Evolutionary conservation across 2,888 invertebrate genomes (phyloP).

Genomic region (Anticlea derivata): DNA sequence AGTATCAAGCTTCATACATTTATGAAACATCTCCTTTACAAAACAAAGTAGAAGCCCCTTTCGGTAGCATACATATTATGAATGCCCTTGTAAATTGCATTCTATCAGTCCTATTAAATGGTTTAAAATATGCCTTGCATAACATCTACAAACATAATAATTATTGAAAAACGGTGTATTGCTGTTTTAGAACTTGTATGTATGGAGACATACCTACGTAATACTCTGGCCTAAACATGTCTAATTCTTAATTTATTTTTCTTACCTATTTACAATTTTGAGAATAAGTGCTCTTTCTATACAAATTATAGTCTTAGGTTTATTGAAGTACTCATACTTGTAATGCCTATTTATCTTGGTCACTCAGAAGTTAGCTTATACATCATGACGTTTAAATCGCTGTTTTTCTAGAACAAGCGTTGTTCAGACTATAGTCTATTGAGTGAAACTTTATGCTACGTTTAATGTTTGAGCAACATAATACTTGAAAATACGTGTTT

Average conservation of each 20-base stretch:
- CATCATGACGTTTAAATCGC: no score
- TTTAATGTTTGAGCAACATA: no score
- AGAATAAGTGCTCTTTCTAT: constrained; percentile 28
- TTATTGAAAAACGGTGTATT: not conserved
- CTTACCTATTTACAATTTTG: constrained; percentile 23
- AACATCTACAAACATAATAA: constrained; percentile 4
- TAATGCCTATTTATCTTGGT: not conserved
- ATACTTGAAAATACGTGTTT: no score
- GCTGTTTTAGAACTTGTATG: not conserved
- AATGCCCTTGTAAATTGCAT: no score
- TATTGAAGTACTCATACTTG: constrained; percentile 6
- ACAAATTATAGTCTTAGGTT: constrained; percentile 23
- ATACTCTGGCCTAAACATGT: constrained; percentile 10
- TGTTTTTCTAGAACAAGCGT: no score
- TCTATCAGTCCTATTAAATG: not conserved
- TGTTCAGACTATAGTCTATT: no score
- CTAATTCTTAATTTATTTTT: not conserved
- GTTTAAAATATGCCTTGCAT: not conserved
- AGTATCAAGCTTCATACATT: no score
- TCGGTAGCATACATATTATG: no score
- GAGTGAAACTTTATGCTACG: no score
- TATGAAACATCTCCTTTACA: no score
- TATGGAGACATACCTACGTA: constrained; percentile 4
- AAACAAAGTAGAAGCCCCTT: no score
- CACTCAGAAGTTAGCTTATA: not conserved